Conservation (phyloP, 2,113 vertebrate species). For the Caranx melampygus region DNA sequence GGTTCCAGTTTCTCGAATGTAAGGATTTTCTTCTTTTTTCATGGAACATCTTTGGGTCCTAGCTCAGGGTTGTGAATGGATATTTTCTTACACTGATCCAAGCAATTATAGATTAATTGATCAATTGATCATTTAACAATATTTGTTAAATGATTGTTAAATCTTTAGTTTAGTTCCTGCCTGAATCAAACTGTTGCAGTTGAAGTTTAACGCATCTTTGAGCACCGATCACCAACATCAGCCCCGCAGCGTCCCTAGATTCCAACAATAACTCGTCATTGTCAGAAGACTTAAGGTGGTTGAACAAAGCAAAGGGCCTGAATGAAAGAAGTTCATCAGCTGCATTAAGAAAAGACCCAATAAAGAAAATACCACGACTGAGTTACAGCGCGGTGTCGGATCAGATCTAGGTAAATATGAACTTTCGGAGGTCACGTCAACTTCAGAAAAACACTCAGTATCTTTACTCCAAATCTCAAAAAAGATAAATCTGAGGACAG, state of each 20-base stretch:
- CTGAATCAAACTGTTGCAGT: neutral
- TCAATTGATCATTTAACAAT: too few relatives aligned
- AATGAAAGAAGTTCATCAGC: neutral
- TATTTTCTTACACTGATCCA: neutral
- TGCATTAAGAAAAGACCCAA: neutral
- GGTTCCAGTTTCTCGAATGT: neutral
- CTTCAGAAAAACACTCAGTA: slow-evolving; percentile 8
- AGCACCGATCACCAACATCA: neutral
- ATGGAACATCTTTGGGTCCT: neutral
- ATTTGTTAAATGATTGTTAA: too few relatives aligned
- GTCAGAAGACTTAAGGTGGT: neutral
- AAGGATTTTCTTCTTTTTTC: neutral
- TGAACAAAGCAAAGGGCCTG: neutral
- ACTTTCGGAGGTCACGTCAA: slow-evolving; percentile 25
- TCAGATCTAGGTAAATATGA: slow-evolving; percentile 24
- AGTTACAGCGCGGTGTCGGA: neutral
- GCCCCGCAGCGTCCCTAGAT: too few relatives aligned
- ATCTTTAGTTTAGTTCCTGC: too few relatives aligned
- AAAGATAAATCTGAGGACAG: slow-evolving; percentile 46
- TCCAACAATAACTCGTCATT: neutral
- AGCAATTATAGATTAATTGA: neutral
- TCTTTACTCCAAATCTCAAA: neutral
- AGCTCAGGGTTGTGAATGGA: neutral
- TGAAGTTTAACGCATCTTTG: neutral
- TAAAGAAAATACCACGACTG: neutral